Base-by-base conservation (phyloP, 2,113 vertebrate genomes). In the Petrocephalus zakoni region DNA sequence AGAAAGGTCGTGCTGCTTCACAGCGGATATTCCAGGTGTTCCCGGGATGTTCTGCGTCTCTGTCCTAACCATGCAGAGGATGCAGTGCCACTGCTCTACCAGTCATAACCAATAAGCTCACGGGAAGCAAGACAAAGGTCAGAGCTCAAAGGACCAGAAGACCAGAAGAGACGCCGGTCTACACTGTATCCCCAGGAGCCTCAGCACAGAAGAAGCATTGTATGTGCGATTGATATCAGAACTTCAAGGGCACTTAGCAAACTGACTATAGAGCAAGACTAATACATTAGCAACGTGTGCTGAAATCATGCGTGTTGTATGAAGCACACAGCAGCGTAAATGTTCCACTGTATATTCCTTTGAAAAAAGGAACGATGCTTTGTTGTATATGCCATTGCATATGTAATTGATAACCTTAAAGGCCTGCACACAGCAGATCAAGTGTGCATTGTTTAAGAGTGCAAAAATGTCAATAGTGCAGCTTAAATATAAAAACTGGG, bases 11-110 rank as follows among this genome's bases (percentile, higher is more conserved):
- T 94, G 56, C 92, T 96, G 82, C 91, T 93, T 9, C 94, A 93
- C 92, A 91, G 72, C 8, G 95, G 95, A 82, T 95, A 95, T 92
- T 95, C 95, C 90, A 94, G 91, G 90, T 95, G 92, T 34, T 93
- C 94, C 4, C 91, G 95, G 52, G 94, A 96, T 90, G 92, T 95
- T 81, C 88, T 96, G 29, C 94, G 94, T 0, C 92, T 95, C 58
- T 95, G 94, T 25, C 93, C 95, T 0, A 86, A 92, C 0, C 84
- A 91, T 6, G 94, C 95, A 34, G 93, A 95, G 0, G 94, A 96
- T 25, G 46, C 94, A 89, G 90, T 91, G 4, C 93, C 94, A 0
- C 90, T 94, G 49, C 94, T 92, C 86, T 93, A 88, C 87, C 92
- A 88, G 89, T 25, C 89, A 87, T 68, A 58, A 91, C 15, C 19